phyloP scores from a whole-genome alignment of 1,140 invertebrate species.

The Lasaia peninsularis region DNA sequence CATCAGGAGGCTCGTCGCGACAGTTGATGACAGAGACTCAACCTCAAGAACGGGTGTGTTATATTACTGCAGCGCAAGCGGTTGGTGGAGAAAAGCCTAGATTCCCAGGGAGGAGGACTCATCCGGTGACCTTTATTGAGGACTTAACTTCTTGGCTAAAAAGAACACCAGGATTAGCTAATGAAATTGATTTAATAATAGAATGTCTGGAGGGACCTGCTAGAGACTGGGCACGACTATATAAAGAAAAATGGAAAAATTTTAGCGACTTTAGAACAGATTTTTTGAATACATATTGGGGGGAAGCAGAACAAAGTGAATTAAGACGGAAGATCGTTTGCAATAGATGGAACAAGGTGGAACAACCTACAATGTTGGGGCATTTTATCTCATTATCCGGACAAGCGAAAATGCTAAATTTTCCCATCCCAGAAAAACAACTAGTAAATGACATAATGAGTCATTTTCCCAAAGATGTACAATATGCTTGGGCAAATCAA shows the following conservation, averaged over 20 bases:
- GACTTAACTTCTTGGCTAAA: background rate
- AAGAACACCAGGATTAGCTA: background rate
- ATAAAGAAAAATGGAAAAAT: constrained; percentile 16
- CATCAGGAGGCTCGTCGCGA: no score
- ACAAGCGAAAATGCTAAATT: constrained; percentile 18
- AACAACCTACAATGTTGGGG: constrained; percentile 14
- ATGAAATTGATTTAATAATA: constrained; percentile 10
- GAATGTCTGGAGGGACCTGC: constrained; percentile 4
- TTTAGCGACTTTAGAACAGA: constrained; percentile 26
- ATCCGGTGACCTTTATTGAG: constrained; percentile 12
- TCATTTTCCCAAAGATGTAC: constrained; percentile 26
- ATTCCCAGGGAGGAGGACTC: background rate
- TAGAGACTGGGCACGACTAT: constrained; percentile 5
- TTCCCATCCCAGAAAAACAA: constrained; percentile 19
- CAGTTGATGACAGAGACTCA: no score
- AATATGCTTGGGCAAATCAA: constrained; percentile 13
- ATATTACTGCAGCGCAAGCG: background rate
- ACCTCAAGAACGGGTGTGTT: background rate
- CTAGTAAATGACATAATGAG: constrained; percentile 20
- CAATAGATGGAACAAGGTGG: constrained; percentile 16
- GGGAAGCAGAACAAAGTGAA: constrained; percentile 22
- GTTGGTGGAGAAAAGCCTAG: background rate
- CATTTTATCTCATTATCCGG: constrained; percentile 15
- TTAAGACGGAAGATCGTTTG: constrained; percentile 18
- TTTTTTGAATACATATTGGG: constrained; percentile 26